phyloP scores from a whole-genome alignment of 2,888 invertebrate genomes.

The Alcis repandata region DNA sequence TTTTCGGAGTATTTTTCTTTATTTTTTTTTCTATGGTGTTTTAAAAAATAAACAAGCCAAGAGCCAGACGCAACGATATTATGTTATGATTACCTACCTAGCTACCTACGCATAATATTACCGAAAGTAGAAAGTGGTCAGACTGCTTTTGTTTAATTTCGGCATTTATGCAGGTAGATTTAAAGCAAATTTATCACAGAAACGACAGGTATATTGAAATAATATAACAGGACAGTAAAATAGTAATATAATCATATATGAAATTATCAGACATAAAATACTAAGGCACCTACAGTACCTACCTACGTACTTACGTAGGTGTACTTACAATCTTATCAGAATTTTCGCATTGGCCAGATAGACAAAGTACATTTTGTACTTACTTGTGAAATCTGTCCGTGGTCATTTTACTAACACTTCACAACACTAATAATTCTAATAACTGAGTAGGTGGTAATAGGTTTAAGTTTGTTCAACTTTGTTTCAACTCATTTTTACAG shows the following conservation, averaged over 20 bases:
- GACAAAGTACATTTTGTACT: slow-evolving; percentile 62
- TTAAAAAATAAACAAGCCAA: neutral
- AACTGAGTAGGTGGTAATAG: slow-evolving; percentile 31
- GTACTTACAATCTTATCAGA: slow-evolving; percentile 61
- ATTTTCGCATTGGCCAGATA: slow-evolving; percentile 43
- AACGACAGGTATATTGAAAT: too few relatives aligned
- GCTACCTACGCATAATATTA: neutral
- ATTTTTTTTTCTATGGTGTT: too few relatives aligned
- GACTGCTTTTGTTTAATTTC: slow-evolving; percentile 18
- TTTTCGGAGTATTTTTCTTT: too few relatives aligned
- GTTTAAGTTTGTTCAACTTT: slow-evolving; percentile 73
- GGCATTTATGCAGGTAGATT: too few relatives aligned
- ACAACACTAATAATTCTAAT: slow-evolving; percentile 23
- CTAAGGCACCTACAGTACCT: neutral
- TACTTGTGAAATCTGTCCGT: slow-evolving; percentile 89
- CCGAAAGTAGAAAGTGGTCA: slow-evolving; percentile 24
- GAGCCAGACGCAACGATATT: neutral
- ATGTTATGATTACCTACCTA: neutral
- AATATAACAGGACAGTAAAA: too few relatives aligned
- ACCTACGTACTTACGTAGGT: slow-evolving; percentile 16
- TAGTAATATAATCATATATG: slow-evolving; percentile 6
- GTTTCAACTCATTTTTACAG: slow-evolving; percentile 80
- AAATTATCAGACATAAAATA: slow-evolving; percentile 5
- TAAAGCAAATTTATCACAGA: too few relatives aligned
- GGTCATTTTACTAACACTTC: slow-evolving; percentile 74